phyloP scores from a whole-genome alignment of 2,888 invertebrate genomes.

The Hesperia comma region DNA sequence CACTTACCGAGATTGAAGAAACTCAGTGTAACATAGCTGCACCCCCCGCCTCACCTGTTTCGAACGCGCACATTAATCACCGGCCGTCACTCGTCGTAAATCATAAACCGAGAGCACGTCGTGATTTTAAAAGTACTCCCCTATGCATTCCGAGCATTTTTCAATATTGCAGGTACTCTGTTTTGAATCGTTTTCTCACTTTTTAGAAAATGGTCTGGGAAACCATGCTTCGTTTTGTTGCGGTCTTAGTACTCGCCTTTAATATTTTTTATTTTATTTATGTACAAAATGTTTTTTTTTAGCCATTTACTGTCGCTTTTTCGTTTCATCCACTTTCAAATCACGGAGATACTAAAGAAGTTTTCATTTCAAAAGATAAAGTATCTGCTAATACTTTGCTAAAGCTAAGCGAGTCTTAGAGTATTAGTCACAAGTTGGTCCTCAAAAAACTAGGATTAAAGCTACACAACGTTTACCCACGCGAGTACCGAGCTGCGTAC shows the following conservation, averaged over 20 bases:
- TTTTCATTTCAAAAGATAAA: too few relatives aligned
- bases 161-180: conserved; percentile 11
- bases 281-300: too few relatives aligned
- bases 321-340: too few relatives aligned
- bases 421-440: too few relatives aligned
- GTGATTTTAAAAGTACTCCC: conserved; percentile 11
- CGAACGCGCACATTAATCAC: conserved; percentile 27
- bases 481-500: not conserved
- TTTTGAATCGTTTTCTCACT: not conserved
- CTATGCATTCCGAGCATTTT: conserved; percentile 8
- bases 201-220: too few relatives aligned
- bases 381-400: too few relatives aligned
- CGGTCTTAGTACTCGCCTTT: too few relatives aligned
- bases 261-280: too few relatives aligned
- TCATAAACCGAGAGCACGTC: conserved; percentile 26
- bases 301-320: too few relatives aligned
- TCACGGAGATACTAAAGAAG: too few relatives aligned
- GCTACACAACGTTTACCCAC: not conserved
- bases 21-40: not conserved
- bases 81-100: conserved; percentile 17
- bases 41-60: conserved; percentile 24
- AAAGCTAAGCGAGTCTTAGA: too few relatives aligned
- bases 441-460: not conserved
- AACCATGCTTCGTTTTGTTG: too few relatives aligned
- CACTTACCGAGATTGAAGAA: conserved; percentile 3